These are phyloP conservation scores for Hemitrygon akajei DNA, from an alignment of 2,797 vertebrate genomes.

Conservation along the genomic window DNA sequence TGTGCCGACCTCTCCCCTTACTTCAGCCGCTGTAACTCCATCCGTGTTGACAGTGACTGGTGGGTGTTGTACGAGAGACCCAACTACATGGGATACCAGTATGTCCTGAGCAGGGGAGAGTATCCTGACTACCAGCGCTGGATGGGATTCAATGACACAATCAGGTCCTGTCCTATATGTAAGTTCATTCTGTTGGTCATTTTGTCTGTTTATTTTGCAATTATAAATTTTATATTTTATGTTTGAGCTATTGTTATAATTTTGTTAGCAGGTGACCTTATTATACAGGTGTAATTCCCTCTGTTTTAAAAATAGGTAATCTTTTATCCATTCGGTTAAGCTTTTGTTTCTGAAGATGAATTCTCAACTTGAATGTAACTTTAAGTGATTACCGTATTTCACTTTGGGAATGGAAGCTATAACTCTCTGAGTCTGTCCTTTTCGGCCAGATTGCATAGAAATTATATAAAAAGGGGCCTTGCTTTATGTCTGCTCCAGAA, in stretches of 20 bases:
- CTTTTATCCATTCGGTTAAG: neutral
- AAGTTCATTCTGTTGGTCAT: neutral
- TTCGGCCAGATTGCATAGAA: neutral
- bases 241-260: neutral
- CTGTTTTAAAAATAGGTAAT: neutral
- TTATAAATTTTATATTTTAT: neutral
- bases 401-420: neutral
- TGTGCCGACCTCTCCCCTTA: neutral
- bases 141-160: conserved; percentile 5
- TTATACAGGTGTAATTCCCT: neutral
- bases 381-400: neutral
- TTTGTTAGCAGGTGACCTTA: neutral
- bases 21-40: conserved; percentile 35
- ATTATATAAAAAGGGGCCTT: neutral
- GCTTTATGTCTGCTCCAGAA: neutral
- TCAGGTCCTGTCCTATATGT: conserved; percentile 8
- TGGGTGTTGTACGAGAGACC: conserved; percentile 24
- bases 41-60: conserved; percentile 19
- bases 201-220: neutral
- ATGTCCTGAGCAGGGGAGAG: conserved; percentile 24
- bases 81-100: conserved; percentile 34
- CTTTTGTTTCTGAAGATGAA: neutral
- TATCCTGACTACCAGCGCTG: conserved; percentile 35
- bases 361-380: neutral
- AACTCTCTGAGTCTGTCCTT: neutral